phyloP scores from a whole-genome alignment of 1,140 invertebrate species.

The Drosophila novamexicana region DNA sequence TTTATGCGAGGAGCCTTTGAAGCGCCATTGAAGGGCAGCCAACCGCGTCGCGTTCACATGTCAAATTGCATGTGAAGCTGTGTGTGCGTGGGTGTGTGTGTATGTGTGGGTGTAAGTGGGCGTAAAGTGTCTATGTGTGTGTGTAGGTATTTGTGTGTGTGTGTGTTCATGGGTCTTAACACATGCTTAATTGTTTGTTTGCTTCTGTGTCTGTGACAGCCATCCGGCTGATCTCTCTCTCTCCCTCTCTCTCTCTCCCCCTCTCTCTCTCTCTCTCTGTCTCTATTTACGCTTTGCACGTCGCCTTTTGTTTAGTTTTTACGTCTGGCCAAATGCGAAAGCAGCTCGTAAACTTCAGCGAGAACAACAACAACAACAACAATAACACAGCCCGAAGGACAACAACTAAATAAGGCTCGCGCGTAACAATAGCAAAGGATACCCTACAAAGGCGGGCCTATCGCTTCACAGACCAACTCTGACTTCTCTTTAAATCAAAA shows the following conservation, averaged over 20 bases:
- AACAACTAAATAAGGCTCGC: conserved; percentile 75
- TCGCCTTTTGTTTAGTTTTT: conserved; percentile 77
- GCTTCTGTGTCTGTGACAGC: conserved; percentile 41
- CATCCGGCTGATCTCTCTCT: not conserved
- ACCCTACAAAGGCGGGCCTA: conserved; percentile 3
- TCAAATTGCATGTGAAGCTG: conserved; percentile 43
- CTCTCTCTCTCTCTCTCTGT: not conserved
- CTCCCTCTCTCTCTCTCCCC: not conserved
- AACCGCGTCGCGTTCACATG: conserved; percentile 46
- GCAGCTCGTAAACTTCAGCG: conserved; percentile 75
- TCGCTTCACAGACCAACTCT: not conserved
- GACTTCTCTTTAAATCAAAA: not conserved
- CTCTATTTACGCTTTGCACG: conserved; percentile 38
- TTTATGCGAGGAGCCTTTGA: conserved; percentile 65
- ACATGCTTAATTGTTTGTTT: conserved; percentile 74
- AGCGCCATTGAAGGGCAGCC: conserved; percentile 66
- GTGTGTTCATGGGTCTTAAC: conserved; percentile 27
- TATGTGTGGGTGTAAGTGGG: conserved; percentile 10
- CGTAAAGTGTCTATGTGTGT: conserved; percentile 23
- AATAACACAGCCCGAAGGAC: conserved; percentile 51
- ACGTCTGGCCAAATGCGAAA: conserved; percentile 76
- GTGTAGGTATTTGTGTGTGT: conserved; percentile 40
- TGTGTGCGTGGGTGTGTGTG: conserved; percentile 43
- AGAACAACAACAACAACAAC: conserved; percentile 45
- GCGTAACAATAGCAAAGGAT: conserved; percentile 60